Percentiles rank a stretch among this genome's conserved stretches.
These are phyloP conservation scores for Lycorma delicatula DNA, from an alignment of 1,140 invertebrate species.

Conservation along the genomic window DNA sequence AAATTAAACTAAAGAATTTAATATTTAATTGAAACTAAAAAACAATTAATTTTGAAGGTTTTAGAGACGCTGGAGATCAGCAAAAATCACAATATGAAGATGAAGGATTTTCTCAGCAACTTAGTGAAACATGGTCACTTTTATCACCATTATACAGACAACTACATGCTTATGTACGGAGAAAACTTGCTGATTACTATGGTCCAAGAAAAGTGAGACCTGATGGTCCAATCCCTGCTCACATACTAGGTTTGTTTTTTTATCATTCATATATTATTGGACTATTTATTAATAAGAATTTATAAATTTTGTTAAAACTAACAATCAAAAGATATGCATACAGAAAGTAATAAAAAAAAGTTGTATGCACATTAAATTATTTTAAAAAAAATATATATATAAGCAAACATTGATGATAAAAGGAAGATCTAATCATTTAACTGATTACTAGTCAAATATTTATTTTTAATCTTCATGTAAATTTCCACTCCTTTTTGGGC, in stretches of 20 bases:
- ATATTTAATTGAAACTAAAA: no score
- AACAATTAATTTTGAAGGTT: conserved; percentile 52
- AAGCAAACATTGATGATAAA: no score
- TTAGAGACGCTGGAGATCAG: conserved; percentile 66
- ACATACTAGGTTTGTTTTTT: conserved; percentile 54
- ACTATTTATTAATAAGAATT: not conserved
- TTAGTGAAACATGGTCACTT: conserved; percentile 60
- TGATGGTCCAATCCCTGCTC: conserved; percentile 68
- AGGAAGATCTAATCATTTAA: no score
- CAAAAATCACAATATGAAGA: conserved; percentile 62
- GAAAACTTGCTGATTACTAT: conserved; percentile 58
- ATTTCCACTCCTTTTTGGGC: no score
- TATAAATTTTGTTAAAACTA: not conserved
- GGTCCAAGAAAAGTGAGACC: conserved; percentile 49
- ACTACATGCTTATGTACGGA: conserved; percentile 75
- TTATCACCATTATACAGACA: conserved; percentile 74
- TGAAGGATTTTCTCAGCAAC: conserved; percentile 54
- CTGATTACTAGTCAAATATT: no score
- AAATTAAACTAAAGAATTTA: not conserved
- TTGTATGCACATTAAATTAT: no score
- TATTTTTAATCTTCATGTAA: no score
- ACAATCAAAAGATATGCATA: not conserved
- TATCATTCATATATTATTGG: not conserved
- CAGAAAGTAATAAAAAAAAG: no score
- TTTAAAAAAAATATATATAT: no score